Conservation (phyloP, 2,113 vertebrate genomes). For the Scopus umbretta region DNA sequence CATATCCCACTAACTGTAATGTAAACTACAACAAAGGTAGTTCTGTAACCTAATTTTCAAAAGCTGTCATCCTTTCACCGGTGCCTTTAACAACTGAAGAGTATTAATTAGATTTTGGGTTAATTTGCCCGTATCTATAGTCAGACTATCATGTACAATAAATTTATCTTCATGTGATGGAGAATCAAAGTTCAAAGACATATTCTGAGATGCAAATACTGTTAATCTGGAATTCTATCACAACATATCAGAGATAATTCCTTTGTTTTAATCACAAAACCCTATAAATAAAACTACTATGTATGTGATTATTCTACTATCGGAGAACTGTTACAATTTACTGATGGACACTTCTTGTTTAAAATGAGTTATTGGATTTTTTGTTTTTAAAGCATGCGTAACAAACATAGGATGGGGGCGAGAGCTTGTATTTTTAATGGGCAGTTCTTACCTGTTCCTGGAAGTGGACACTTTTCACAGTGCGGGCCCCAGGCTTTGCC, state of each 20-base stretch:
- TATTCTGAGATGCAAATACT: not conserved
- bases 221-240: not conserved
- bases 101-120: not conserved
- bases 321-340: not conserved
- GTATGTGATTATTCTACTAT: not conserved
- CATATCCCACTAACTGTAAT: not conserved
- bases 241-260: not conserved
- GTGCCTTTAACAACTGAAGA: not conserved
- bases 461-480: slow-evolving; percentile 93
- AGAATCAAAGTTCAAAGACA: not conserved
- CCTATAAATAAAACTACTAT: not conserved
- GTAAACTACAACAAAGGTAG: not conserved
- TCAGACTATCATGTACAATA: not conserved
- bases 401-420: not conserved
- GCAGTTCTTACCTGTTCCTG: slow-evolving; percentile 93
- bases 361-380: not conserved
- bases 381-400: not conserved
- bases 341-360: not conserved
- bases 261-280: not conserved
- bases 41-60: not conserved
- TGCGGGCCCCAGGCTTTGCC: slow-evolving; percentile 97
- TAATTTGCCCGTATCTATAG: not conserved
- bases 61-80: not conserved
- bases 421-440: not conserved
- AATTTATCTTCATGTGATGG: not conserved